phyloP scores from a whole-genome alignment of 2,888 invertebrate species.

The Tenthredo distinguenda region DNA sequence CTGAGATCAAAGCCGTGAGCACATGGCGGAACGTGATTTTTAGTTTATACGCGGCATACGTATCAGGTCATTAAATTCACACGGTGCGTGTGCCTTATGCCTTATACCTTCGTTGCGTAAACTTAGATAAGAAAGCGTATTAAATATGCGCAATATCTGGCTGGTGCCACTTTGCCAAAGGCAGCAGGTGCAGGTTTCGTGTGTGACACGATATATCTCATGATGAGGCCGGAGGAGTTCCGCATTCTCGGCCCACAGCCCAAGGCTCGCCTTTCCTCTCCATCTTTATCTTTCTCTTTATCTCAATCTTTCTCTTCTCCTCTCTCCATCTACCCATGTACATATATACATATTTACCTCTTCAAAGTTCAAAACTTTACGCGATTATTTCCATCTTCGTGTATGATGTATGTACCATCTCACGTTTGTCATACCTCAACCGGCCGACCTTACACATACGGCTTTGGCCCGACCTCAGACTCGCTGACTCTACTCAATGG shows the following conservation, averaged over 20 bases:
- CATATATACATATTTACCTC: slow-evolving; percentile 58
- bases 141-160: background rate
- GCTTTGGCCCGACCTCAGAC: background rate
- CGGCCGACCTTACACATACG: slow-evolving; percentile 8
- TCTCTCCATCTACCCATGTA: slow-evolving; percentile 53
- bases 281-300: slow-evolving; percentile 60
- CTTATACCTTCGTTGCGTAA: background rate
- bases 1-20: background rate
- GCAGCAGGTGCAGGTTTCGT: slow-evolving; percentile 30
- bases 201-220: slow-evolving; percentile 54
- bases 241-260: slow-evolving; percentile 78
- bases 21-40: background rate
- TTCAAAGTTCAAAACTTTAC: slow-evolving; percentile 57
- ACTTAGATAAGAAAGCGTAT: background rate
- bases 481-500: background rate
- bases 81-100: background rate
- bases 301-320: slow-evolving; percentile 61
- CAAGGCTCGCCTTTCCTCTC: slow-evolving; percentile 64
- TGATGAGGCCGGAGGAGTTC: slow-evolving; percentile 65
- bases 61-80: background rate
- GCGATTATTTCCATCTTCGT: slow-evolving; percentile 60
- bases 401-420: background rate
- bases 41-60: background rate
- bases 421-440: slow-evolving; percentile 12
- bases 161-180: slow-evolving; percentile 25